Evolutionary conservation across 2,113 vertebrate species (phyloP).

Genomic region (Nesogale talazaci): DNA sequence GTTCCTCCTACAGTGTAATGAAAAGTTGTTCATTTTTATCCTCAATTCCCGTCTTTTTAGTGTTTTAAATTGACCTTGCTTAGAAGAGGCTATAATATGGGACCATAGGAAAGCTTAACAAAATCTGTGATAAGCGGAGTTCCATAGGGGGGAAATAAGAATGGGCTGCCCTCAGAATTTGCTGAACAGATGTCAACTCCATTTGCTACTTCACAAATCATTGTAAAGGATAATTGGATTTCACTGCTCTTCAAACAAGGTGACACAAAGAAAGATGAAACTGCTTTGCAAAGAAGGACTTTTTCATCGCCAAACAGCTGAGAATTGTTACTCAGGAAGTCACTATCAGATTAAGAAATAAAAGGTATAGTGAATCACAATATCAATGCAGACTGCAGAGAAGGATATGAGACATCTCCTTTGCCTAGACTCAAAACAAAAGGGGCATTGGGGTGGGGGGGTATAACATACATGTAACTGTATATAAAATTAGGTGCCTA

Average conservation of each 20-base stretch:
- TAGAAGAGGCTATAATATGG: neutral
- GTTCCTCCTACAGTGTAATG: neutral
- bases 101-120: constrained; percentile 13
- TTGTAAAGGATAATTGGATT: constrained; percentile 67
- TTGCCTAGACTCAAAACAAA: neutral
- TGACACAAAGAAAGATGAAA: constrained; percentile 67
- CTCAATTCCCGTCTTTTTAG: neutral
- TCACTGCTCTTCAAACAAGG: constrained; percentile 63
- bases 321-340: neutral
- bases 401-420: neutral
- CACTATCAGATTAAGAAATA: neutral
- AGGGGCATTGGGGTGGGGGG: neutral
- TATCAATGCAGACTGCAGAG: neutral
- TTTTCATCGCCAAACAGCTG: constrained; percentile 40
- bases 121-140: constrained; percentile 47
- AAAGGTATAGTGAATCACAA: neutral
- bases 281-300: neutral
- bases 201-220: constrained; percentile 73
- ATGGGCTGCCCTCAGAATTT: constrained; percentile 58
- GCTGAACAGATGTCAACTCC: constrained; percentile 66
- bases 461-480: neutral
- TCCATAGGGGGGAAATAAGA: constrained; percentile 50
- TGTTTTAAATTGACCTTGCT: constrained; percentile 32
- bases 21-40: neutral
- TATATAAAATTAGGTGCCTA: neutral